These are phyloP conservation scores for Drosophila pruinosa DNA, from an alignment of 1,140 invertebrate genomes.

Conservation along the genomic window DNA sequence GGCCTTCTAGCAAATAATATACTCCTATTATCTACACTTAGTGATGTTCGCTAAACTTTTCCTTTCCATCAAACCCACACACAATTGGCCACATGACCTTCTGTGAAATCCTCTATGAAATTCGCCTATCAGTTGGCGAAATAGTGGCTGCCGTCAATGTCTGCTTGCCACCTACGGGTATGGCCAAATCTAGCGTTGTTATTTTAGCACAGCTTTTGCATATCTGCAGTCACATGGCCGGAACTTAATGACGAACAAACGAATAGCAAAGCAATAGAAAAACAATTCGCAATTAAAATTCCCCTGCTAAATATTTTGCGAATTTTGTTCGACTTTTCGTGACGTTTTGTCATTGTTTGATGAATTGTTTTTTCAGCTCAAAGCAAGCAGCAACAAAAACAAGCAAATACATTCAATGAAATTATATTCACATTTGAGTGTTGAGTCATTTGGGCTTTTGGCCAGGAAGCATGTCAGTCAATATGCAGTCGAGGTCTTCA, in stretches of 20 bases:
- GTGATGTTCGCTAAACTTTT: neutral
- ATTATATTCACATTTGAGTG: slow-evolving; percentile 46
- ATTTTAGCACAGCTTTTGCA: slow-evolving; percentile 29
- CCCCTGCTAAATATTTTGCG: neutral
- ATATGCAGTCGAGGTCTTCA: neutral
- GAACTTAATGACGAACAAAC: slow-evolving; percentile 37
- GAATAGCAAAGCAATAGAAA: neutral
- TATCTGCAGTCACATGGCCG: slow-evolving; percentile 55
- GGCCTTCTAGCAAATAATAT: neutral
- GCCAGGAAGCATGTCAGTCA: slow-evolving; percentile 46
- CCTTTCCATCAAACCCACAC: neutral
- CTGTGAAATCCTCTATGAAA: neutral
- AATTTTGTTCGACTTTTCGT: slow-evolving; percentile 29
- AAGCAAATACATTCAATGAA: slow-evolving; percentile 36
- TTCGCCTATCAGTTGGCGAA: slow-evolving; percentile 9
- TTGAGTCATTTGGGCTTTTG: slow-evolving; percentile 53
- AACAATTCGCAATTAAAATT: neutral
- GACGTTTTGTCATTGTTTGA: slow-evolving; percentile 62
- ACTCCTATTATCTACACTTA: neutral
- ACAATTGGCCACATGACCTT: slow-evolving; percentile 11
- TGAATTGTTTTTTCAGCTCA: slow-evolving; percentile 43
- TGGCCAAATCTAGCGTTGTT: slow-evolving; percentile 16
- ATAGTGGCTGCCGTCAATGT: slow-evolving; percentile 10
- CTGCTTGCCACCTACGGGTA: neutral
- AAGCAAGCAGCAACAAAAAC: neutral